A percentile compares a stretch with the other conserved stretches of the same genome.
These are phyloP conservation scores for Drosophila crucigera DNA, from an alignment of 2,888 invertebrate genomes.

Conservation along the genomic window DNA sequence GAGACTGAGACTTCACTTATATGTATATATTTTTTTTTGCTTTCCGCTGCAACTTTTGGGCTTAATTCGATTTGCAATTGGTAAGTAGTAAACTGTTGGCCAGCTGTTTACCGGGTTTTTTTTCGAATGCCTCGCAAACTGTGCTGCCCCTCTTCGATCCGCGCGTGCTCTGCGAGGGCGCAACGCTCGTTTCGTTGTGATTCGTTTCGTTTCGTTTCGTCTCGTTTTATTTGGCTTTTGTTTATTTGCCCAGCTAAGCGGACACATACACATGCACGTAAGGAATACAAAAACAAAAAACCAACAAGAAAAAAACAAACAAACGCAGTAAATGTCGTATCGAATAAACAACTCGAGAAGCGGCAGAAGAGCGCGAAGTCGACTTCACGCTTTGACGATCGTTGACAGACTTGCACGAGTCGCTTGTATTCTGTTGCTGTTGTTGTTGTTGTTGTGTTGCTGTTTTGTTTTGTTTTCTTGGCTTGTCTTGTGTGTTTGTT, in stretches of 20 bases:
- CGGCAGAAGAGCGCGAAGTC: constrained; percentile 24
- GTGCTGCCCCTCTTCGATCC: neutral
- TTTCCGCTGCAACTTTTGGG: constrained; percentile 19
- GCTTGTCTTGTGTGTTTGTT: neutral
- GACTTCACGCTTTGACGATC: constrained; percentile 72
- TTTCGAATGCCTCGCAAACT: constrained; percentile 37
- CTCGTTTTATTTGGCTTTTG: constrained; percentile 15
- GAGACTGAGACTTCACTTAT: constrained; percentile 8
- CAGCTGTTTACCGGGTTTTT: constrained; percentile 23
- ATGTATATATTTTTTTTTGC: neutral
- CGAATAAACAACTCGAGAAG: constrained; percentile 21
- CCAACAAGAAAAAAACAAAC: neutral
- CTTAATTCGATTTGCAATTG: constrained; percentile 65
- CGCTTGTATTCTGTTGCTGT: constrained; percentile 6
- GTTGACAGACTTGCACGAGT: constrained; percentile 67
- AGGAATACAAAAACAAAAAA: constrained; percentile 48
- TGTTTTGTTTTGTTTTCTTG: neutral
- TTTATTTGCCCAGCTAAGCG: constrained; percentile 2
- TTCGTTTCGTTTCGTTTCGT: constrained; percentile 10
- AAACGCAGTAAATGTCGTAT: constrained; percentile 32
- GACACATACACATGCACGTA: constrained; percentile 31
- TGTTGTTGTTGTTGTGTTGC: neutral
- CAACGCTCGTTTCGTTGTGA: constrained; percentile 26
- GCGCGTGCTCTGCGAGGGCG: constrained; percentile 2
- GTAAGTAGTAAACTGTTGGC: constrained; percentile 32